Percentiles rank a stretch among this genome's conserved stretches.
phyloP scores from a whole-genome alignment of 2,113 vertebrate species.

The Tragulus kanchil region DNA sequence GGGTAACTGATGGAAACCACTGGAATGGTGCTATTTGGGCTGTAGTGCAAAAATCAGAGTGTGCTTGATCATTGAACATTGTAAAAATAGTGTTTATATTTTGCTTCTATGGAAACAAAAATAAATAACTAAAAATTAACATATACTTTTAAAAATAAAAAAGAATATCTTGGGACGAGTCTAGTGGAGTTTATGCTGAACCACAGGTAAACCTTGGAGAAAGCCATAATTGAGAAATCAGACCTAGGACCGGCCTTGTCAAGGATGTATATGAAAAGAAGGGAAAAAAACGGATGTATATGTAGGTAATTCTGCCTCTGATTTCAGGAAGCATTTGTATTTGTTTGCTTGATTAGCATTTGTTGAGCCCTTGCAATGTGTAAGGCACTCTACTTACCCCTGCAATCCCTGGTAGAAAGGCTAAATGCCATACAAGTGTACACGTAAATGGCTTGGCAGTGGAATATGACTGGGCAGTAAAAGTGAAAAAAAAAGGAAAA shows the following conservation, averaged over 20 bases:
- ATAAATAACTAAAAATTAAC: conserved; percentile 22
- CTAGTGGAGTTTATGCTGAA: background rate
- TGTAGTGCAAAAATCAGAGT: conserved; percentile 4
- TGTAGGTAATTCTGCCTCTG: background rate
- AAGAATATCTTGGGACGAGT: too few species aligned
- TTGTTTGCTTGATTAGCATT: background rate
- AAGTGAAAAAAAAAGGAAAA: background rate
- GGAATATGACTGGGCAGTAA: background rate
- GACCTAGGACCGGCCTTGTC: background rate
- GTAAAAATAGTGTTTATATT: conserved; percentile 18
- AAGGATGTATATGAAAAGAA: background rate
- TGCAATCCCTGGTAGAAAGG: background rate
- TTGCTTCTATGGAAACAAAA: conserved; percentile 14
- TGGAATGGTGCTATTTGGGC: background rate
- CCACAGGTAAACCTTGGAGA: background rate
- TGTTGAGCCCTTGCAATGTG: background rate
- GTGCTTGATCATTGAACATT: background rate
- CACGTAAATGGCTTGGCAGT: background rate
- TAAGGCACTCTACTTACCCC: background rate
- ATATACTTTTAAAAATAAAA: background rate
- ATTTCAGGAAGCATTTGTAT: background rate
- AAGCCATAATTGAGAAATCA: background rate
- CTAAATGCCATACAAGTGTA: background rate
- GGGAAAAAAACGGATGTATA: background rate
- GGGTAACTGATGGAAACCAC: background rate